These are phyloP conservation scores for Tyrannus savana DNA, from an alignment of 2,113 vertebrate genomes.

Conservation along the genomic window DNA sequence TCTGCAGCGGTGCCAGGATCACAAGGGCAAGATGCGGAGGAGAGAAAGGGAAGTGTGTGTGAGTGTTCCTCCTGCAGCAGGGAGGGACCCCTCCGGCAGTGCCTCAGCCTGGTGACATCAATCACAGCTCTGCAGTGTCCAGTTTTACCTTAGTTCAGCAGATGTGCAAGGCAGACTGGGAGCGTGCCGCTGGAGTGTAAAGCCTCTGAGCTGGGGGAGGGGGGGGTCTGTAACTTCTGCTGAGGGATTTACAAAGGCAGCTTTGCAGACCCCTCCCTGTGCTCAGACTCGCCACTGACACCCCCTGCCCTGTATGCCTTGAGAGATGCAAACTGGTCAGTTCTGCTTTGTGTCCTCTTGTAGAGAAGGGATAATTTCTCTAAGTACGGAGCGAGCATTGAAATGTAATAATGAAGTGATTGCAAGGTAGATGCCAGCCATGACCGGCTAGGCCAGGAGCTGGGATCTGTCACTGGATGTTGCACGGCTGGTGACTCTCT, in stretches of 20 bases:
- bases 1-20: neutral
- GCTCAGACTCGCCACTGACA: neutral
- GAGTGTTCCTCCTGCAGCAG: neutral
- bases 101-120: slow-evolving; percentile 19
- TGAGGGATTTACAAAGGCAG: neutral
- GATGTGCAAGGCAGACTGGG: slow-evolving; percentile 34
- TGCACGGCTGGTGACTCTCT: neutral
- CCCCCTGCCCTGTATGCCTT: neutral
- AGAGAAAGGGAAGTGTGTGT: neutral
- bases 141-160: slow-evolving; percentile 49
- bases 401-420: neutral
- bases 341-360: neutral
- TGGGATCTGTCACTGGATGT: neutral
- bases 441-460: neutral
- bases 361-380: neutral
- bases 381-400: neutral
- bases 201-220: neutral
- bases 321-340: accelerated
- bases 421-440: neutral
- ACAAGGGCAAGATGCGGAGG: neutral
- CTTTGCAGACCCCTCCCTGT: neutral
- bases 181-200: neutral
- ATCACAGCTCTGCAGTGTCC: slow-evolving; percentile 50
- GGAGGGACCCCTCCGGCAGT: neutral
- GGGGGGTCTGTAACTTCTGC: neutral